Base-by-base conservation (phyloP, 2,888 invertebrate genomes). In the Ophraella communa region DNA sequence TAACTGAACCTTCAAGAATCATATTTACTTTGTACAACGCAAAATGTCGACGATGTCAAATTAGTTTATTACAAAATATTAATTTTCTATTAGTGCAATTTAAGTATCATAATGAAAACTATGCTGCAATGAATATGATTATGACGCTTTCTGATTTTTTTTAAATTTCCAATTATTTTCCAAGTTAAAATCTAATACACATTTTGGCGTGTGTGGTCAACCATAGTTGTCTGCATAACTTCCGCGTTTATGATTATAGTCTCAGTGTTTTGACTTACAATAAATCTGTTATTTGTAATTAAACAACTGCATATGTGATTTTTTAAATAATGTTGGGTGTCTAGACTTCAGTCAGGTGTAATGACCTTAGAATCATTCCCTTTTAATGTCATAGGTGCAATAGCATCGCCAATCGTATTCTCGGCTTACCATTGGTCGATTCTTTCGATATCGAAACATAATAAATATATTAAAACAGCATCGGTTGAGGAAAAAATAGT, bases 301-400 rank as follows among this genome's bases (percentile, higher is more conserved):
- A 70, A 75, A 70, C 74, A 74, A 75, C 70, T 72, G 71, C 68
- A 73, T 73, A 30, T 27, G 10, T 27, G 10, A 2, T 27, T 27
- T 8, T 27, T 27, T 69, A 70, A 69, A 64, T 27, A 51, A 51
- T 51, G 49, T 51, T 51, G 49, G 27, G 27, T 66, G 74, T 75
- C 74, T 75, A 76, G 75, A 76, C 75, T 70, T 53, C 67, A 62
- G 63, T 55, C 61, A 74, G 74, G 74, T 75, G 76, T 75, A 75
- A 73, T 67, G 71, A 71, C 72, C 70, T 72, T 74, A 54, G 39
- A 23, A 39, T 35, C 23, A 23, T 54, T 54, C 54, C 61, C 63
- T 52, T 59, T 42, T 58, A 65, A 65, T 53, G 57, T 65, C 52
- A 65, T 51, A 62, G 61, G 56, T 60, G 30, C 57, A 65, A 49